Percentiles rank a stretch among this genome's conserved stretches.
Evolutionary conservation across 2,797 vertebrate species (phyloP).

Genomic region (Phalanger gymnotis): DNA sequence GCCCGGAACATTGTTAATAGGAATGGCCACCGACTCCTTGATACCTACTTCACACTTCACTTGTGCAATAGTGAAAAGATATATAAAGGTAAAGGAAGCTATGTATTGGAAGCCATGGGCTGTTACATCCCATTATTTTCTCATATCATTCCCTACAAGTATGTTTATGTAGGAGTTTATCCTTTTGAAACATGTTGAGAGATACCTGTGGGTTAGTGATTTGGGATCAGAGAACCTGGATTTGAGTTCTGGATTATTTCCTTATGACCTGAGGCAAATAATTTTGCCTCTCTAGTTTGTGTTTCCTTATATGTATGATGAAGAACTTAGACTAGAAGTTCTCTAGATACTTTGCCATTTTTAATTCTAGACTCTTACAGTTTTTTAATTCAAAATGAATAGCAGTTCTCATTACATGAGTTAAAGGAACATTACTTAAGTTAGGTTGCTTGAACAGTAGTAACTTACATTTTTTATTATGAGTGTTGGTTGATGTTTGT

Average conservation of each 20-base stretch:
- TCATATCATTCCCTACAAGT: accelerated
- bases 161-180: not conserved
- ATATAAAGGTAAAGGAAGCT: slow-evolving; percentile 89
- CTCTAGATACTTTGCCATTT: not conserved
- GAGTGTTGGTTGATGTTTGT: slow-evolving; percentile 7
- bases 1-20: slow-evolving; percentile 96
- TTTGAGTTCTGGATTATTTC: not conserved
- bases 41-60: slow-evolving; percentile 98
- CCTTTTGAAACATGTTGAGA: not conserved
- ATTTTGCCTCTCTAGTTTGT: not conserved
- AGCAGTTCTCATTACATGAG: not conserved
- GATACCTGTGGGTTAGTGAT: not conserved
- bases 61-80: slow-evolving; percentile 89
- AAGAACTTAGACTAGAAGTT: not conserved
- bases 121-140: not conserved
- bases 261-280: not conserved
- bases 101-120: not conserved
- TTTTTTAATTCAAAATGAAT: slow-evolving; percentile 17
- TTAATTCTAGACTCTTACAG: not conserved
- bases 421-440: slow-evolving; percentile 24
- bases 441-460: not conserved
- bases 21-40: slow-evolving; percentile 94
- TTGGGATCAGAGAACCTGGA: not conserved
- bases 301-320: not conserved
- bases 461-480: slow-evolving; percentile 35